Conservation (phyloP, 2,888 invertebrate genomes). For the Abrostola tripartita region DNA sequence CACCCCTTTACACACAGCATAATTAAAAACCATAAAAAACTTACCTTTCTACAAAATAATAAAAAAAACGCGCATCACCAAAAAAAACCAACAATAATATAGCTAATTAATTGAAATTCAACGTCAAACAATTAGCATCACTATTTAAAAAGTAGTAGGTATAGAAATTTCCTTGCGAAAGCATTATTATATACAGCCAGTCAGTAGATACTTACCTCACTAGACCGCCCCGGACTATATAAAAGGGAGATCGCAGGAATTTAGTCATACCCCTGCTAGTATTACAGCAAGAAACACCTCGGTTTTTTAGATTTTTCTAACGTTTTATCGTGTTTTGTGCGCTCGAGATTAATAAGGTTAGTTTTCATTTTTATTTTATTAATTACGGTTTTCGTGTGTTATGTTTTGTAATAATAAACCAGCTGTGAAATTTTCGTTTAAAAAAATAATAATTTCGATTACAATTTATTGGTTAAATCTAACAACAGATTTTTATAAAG, state of each 20-base stretch:
- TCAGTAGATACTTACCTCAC: not conserved
- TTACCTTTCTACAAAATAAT: no score
- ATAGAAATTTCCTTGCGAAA: not conserved
- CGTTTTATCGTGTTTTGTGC: conserved; percentile 40
- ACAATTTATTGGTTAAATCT: not conserved
- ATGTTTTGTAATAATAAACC: not conserved
- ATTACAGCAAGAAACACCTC: conserved; percentile 36
- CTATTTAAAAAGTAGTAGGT: no score
- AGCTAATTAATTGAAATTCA: no score
- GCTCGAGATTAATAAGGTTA: conserved; percentile 41
- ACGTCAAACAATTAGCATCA: no score
- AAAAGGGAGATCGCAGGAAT: conserved; percentile 33
- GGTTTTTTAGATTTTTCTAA: conserved; percentile 50
- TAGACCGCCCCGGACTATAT: conserved; percentile 32
- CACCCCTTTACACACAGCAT: no score
- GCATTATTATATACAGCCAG: not conserved
- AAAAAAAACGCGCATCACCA: no score
- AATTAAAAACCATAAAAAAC: no score
- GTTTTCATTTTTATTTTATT: conserved; percentile 17
- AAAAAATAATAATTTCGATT: fast-evolving
- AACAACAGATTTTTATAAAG: not conserved
- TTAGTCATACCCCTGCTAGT: conserved; percentile 34
- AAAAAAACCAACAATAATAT: no score
- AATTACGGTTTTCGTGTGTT: not conserved
- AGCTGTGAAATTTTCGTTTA: not conserved